Conservation (phyloP, 2,113 vertebrate genomes). For the Acanthochromis polyacanthus region DNA sequence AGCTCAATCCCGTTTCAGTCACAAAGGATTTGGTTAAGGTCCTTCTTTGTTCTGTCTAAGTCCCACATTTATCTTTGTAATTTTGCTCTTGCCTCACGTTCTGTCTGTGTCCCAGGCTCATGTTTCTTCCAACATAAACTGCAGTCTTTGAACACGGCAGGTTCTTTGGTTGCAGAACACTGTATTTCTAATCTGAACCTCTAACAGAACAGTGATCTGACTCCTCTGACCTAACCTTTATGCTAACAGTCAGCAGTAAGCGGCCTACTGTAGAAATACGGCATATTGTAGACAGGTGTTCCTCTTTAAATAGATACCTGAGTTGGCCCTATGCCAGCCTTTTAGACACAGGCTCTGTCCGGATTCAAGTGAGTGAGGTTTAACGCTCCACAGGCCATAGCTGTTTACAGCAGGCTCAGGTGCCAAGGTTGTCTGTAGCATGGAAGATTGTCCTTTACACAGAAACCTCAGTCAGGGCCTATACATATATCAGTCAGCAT, state of each 20-base stretch:
- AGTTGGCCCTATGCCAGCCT: conserved; percentile 24
- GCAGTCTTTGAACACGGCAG: conserved; percentile 38
- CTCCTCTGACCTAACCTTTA: conserved; percentile 44
- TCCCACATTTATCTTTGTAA: conserved; percentile 28
- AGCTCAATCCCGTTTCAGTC: conserved; percentile 6
- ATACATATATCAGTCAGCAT: conserved; percentile 25
- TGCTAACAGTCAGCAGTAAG: conserved; percentile 27
- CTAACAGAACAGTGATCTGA: conserved; percentile 33
- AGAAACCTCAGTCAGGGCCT: conserved; percentile 24
- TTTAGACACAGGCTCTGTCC: conserved; percentile 33
- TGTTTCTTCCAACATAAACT: conserved; percentile 32
- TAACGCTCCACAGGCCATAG: conserved; percentile 30
- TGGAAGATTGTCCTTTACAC: conserved; percentile 11
- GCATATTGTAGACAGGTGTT: conserved; percentile 8
- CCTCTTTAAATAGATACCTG: conserved; percentile 16
- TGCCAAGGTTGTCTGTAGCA: conserved; percentile 1
- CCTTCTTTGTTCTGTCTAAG: not conserved
- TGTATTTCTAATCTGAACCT: conserved; percentile 43
- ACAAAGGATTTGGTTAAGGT: not conserved
- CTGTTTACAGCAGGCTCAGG: conserved; percentile 32
- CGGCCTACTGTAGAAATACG: conserved; percentile 3
- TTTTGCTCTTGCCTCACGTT: conserved; percentile 33
- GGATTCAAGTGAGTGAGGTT: conserved; percentile 34
- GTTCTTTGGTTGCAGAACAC: conserved; percentile 44
- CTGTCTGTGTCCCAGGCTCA: conserved; percentile 13